Conservation (phyloP, 2,113 vertebrate genomes). For the Indicator indicator region DNA sequence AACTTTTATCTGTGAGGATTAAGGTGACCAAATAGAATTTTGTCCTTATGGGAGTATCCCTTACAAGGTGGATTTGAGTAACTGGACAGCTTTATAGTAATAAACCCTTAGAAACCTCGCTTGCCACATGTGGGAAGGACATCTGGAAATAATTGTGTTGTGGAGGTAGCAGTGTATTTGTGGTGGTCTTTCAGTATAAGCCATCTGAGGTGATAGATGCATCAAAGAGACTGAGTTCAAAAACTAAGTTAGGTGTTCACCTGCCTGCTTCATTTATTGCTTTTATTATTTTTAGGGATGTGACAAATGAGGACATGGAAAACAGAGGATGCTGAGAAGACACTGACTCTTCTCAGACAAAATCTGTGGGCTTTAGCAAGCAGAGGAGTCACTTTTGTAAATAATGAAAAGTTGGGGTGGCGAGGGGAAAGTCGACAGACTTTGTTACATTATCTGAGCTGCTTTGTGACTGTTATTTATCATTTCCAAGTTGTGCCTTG, state of each 20-base stretch:
- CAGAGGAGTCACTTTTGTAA: not conserved
- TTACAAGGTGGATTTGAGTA: not conserved
- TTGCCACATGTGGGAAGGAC: not conserved
- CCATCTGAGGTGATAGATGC: not conserved
- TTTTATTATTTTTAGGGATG: constrained; percentile 16
- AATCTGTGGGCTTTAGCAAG: not conserved
- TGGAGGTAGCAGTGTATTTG: not conserved
- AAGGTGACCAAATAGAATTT: not conserved
- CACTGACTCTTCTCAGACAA: not conserved
- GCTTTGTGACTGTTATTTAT: not conserved
- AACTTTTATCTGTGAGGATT: not conserved
- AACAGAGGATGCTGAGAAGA: not conserved
- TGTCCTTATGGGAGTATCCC: not conserved
- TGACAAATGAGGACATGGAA: not conserved
- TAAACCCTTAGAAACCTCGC: not conserved
- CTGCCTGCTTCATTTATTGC: not conserved
- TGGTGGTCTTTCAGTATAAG: not conserved
- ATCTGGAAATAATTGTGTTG: not conserved
- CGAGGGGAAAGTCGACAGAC: not conserved
- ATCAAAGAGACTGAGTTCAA: not conserved
- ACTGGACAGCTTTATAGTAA: not conserved
- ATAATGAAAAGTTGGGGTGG: not conserved
- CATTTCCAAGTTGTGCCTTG: not conserved
- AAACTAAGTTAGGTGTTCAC: not conserved
- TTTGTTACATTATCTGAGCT: not conserved